These are phyloP conservation scores for Opisthograptis luteolata DNA, from an alignment of 2,888 invertebrate species.

Conservation along the genomic window DNA sequence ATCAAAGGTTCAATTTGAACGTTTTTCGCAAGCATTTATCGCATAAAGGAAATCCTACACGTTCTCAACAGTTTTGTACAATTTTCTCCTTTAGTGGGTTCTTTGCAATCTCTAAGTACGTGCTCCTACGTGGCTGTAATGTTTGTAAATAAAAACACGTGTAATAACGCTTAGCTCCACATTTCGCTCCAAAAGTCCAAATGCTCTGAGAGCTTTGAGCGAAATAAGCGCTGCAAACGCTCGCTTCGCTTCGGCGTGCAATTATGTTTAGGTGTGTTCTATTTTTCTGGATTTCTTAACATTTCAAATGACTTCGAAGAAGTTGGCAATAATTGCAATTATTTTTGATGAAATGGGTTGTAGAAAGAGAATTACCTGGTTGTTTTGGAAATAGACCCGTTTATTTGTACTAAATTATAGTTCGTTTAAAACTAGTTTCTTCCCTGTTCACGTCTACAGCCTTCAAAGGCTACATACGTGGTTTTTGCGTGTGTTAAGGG, in stretches of 20 bases:
- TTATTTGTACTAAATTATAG: too few relatives aligned
- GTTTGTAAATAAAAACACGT: constrained; percentile 48
- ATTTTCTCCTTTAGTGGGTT: constrained; percentile 48
- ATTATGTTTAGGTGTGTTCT: constrained; percentile 1
- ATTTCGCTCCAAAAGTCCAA: constrained; percentile 18
- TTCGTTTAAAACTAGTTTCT: too few relatives aligned
- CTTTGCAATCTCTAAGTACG: constrained; percentile 44
- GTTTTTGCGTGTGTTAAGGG: too few relatives aligned
- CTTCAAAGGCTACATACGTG: too few relatives aligned
- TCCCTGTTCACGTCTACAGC: too few relatives aligned
- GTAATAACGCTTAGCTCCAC: constrained; percentile 35
- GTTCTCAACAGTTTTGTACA: constrained; percentile 30
- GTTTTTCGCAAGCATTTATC: constrained; percentile 1
- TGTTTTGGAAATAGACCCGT: too few relatives aligned
- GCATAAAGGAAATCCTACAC: constrained; percentile 19
- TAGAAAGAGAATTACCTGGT: too few relatives aligned
- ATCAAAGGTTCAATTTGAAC: background rate
- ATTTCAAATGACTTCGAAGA: too few relatives aligned
- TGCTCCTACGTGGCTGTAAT: constrained; percentile 37
- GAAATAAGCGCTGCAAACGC: constrained; percentile 32
- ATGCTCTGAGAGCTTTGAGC: constrained; percentile 26
- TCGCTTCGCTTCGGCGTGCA: constrained; percentile 5
- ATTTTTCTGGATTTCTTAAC: too few relatives aligned
- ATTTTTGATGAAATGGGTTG: too few relatives aligned
- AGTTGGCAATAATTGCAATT: too few relatives aligned